phyloP scores from a whole-genome alignment of 2,797 vertebrate species.

The Parotocinclus haroldoi region DNA sequence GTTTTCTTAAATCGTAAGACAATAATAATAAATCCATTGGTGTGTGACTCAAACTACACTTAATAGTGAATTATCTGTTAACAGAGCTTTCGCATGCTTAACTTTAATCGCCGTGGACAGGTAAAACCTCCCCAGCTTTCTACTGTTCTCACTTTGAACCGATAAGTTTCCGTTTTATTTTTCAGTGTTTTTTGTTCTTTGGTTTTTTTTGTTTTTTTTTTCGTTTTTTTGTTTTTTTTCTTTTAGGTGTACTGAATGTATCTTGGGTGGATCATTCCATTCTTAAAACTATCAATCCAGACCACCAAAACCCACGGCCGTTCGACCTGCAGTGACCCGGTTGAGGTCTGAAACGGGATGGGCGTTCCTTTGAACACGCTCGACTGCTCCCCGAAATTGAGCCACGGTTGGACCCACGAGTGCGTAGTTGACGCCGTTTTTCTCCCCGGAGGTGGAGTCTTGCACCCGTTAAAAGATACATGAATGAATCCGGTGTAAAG shows the following conservation, averaged over 20 bases:
- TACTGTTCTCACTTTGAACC: constrained; percentile 51
- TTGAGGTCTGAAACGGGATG: too few relatives aligned
- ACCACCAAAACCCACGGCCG: too few relatives aligned
- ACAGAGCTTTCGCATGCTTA: constrained; percentile 66
- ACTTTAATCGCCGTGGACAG: constrained; percentile 71
- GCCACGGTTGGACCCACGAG: too few relatives aligned
- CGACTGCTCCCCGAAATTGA: too few relatives aligned
- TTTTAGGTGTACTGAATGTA: constrained; percentile 41
- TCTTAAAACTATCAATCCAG: constrained; percentile 11
- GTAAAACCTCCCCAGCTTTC: constrained; percentile 71
- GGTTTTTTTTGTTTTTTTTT: constrained; percentile 47
- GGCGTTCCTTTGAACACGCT: too few relatives aligned
- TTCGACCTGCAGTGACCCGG: too few relatives aligned
- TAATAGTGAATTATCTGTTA: constrained; percentile 48
- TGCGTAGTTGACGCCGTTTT: too few relatives aligned
- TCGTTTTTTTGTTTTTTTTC: constrained; percentile 36
- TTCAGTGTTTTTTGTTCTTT: constrained; percentile 31
- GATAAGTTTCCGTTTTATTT: constrained; percentile 52
- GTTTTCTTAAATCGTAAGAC: constrained; percentile 7
- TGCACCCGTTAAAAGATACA: constrained; percentile 53
- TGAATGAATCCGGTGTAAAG: constrained; percentile 33
- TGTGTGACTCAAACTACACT: constrained; percentile 27
- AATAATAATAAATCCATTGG: constrained; percentile 15
- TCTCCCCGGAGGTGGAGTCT: constrained; percentile 41
- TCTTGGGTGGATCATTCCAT: constrained; percentile 52